These are phyloP conservation scores for Sclerurus mexicanus DNA, from an alignment of 2,113 vertebrate genomes.

Conservation along the genomic window DNA sequence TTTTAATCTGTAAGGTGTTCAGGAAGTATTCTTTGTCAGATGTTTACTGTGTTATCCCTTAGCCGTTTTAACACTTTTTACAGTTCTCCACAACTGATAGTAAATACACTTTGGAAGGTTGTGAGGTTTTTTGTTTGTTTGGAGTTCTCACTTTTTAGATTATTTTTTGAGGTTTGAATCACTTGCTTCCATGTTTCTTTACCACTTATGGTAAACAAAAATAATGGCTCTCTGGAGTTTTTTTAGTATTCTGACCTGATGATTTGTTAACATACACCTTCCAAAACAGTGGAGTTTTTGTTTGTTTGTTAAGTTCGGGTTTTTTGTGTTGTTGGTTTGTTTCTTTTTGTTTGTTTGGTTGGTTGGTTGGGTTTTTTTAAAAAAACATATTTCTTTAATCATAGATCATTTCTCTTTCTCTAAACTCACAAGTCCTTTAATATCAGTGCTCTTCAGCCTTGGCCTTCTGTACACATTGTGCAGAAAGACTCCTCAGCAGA, in stretches of 20 bases:
- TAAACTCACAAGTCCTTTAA: not conserved
- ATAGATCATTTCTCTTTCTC: not conserved
- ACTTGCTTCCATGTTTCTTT: not conserved
- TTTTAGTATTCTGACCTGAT: not conserved
- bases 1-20: not conserved
- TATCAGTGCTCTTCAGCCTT: not conserved
- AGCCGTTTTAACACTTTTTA: not conserved
- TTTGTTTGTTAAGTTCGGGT: no score
- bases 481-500: not conserved
- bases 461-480: not conserved
- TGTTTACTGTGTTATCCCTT: not conserved
- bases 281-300: not conserved
- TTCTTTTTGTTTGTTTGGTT: no score
- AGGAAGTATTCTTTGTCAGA: not conserved
- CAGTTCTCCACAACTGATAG: not conserved
- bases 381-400: fast-evolving
- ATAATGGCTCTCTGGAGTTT: not conserved
- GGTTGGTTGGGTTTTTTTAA: no score
- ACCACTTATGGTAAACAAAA: not conserved
- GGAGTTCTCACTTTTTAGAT: not conserved
- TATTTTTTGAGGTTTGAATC: not conserved
- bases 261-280: not conserved
- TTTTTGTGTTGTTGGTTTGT: no score
- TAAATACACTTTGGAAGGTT: not conserved
- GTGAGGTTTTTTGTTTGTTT: not conserved